A percentile compares a stretch with the other conserved stretches of the same genome.
phyloP scores from a whole-genome alignment of 2,113 vertebrate genomes.

The Nerophis ophidion region DNA sequence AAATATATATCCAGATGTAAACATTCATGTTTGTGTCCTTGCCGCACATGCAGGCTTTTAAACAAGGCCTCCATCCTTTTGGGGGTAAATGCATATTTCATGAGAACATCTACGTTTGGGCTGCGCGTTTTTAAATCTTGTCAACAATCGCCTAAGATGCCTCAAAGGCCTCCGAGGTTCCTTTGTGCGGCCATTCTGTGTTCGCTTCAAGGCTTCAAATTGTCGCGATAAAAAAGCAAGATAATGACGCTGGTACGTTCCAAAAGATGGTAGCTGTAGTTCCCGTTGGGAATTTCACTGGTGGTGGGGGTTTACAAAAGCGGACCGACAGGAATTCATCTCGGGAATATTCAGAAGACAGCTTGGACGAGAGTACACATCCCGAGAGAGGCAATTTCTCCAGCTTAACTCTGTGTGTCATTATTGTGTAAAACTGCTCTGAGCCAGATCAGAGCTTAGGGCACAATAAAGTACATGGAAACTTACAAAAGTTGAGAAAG shows the following conservation, averaged over 20 bases:
- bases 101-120: constrained; percentile 33
- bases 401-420: constrained; percentile 11
- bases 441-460: constrained; percentile 16
- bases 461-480: constrained; percentile 15
- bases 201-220: constrained; percentile 14
- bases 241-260: constrained; percentile 29
- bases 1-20: no score
- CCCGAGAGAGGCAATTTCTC: constrained; percentile 32
- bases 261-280: constrained; percentile 12
- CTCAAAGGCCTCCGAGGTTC: constrained; percentile 26
- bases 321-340: constrained; percentile 9
- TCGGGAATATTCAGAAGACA: constrained; percentile 35
- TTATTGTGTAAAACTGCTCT: constrained; percentile 13
- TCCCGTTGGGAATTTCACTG: constrained; percentile 18
- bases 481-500: constrained; percentile 6
- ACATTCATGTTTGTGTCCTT: constrained; percentile 12
- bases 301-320: constrained; percentile 16
- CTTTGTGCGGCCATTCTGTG: constrained; percentile 6
- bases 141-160: constrained; percentile 44
- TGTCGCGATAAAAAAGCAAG: constrained; percentile 23
- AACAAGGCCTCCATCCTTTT: constrained; percentile 21
- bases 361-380: constrained; percentile 22
- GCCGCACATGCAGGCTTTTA: constrained; percentile 19
- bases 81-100: constrained; percentile 47
- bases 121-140: constrained; percentile 40